A percentile compares a stretch with the other conserved stretches of the same genome.
These are phyloP conservation scores for Drosophila gunungcola DNA, from an alignment of 1,140 invertebrate species.

Conservation along the genomic window DNA sequence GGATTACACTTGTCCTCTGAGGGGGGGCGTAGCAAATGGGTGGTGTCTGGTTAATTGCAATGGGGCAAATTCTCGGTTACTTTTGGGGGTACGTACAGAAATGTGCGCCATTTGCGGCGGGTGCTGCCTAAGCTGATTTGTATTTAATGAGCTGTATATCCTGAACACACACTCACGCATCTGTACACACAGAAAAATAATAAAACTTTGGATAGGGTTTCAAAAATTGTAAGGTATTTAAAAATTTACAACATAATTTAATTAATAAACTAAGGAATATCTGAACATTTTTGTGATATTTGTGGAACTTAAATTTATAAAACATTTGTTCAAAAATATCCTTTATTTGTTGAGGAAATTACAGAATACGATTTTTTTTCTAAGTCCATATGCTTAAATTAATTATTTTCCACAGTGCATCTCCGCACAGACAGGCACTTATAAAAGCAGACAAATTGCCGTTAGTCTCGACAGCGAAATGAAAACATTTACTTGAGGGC, in stretches of 20 bases:
- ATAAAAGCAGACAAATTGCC: slow-evolving; percentile 50
- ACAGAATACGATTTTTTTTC: too few relatives aligned
- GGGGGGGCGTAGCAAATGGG: not conserved
- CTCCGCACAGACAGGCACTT: slow-evolving; percentile 27
- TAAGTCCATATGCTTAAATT: not conserved
- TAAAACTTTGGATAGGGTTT: too few relatives aligned
- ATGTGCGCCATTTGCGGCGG: slow-evolving; percentile 31
- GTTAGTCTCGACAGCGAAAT: slow-evolving; percentile 57
- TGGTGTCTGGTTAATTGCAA: slow-evolving; percentile 67
- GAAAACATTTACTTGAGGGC: slow-evolving; percentile 68
- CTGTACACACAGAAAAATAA: slow-evolving; percentile 10
- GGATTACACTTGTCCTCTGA: slow-evolving; percentile 25
- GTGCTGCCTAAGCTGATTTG: slow-evolving; percentile 74
- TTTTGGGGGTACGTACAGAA: slow-evolving; percentile 9
- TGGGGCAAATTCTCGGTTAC: slow-evolving; percentile 9
- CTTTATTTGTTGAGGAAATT: too few relatives aligned
- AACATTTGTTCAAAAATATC: too few relatives aligned
- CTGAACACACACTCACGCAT: slow-evolving; percentile 15
- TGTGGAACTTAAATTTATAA: too few relatives aligned
- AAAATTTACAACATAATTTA: too few relatives aligned
- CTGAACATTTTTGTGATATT: not conserved
- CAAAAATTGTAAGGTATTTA: too few relatives aligned
- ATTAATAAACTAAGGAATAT: too few relatives aligned
- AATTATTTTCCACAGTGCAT: slow-evolving; percentile 17
- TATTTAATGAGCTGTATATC: slow-evolving; percentile 77